A percentile compares a stretch with the other conserved stretches of the same genome.
These are phyloP conservation scores for Corydoras maculifer DNA, from an alignment of 2,113 vertebrate species.

Conservation along the genomic window DNA sequence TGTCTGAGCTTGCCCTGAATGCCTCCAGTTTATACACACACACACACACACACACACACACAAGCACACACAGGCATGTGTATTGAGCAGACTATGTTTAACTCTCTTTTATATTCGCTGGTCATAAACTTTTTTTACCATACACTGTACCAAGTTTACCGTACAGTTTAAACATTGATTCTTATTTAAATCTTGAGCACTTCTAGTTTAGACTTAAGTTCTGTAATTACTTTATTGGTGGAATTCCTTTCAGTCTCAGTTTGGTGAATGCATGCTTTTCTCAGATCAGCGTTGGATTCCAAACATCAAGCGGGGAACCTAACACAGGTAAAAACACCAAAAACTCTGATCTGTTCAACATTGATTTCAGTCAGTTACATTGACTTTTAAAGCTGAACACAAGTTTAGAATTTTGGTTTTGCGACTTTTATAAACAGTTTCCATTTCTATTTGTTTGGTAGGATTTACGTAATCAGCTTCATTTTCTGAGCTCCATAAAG, in stretches of 20 bases:
- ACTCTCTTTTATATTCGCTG: constrained; percentile 6
- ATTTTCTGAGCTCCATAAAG: no score
- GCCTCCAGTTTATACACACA: constrained; percentile 36
- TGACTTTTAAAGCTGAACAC: no score
- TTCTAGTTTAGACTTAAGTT: not conserved
- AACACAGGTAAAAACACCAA: constrained; percentile 63
- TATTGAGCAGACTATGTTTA: constrained; percentile 27
- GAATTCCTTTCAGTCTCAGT: constrained; percentile 7
- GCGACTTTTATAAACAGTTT: no score
- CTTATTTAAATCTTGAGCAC: not conserved
- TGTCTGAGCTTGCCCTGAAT: constrained; percentile 48
- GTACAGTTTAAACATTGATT: not conserved
- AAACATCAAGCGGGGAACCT: constrained; percentile 61
- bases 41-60: constrained; percentile 16
- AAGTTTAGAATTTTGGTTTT: no score
- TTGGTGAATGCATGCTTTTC: constrained; percentile 43
- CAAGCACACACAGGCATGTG: constrained; percentile 17
- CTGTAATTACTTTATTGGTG: constrained; percentile 31
- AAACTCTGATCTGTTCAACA: no score
- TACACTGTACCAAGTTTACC: no score
- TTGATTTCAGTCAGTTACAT: no score
- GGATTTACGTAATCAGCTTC: no score
- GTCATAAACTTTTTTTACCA: constrained; percentile 5
- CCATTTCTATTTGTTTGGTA: no score
- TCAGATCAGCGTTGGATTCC: constrained; percentile 65